Evolutionary conservation across 30 jellyfish, hydroid and myxozoan species (phyloP).

Genomic region (Haliclystus octoradiatus): DNA sequence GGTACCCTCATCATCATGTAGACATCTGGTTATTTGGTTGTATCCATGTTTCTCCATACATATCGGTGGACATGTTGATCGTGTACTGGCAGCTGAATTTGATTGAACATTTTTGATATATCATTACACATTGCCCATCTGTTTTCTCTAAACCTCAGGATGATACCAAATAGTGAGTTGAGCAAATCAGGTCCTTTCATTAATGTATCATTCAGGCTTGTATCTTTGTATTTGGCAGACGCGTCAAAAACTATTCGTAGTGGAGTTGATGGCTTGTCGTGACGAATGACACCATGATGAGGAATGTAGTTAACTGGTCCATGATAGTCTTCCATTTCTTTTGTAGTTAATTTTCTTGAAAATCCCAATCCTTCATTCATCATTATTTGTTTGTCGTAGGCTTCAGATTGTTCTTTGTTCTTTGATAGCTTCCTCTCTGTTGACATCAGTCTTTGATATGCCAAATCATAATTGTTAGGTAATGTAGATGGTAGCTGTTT

Average conservation of each 20-base stretch:
- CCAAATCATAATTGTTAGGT: too few species aligned
- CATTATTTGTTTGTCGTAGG: conserved; percentile 26
- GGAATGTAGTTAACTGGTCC: conserved; percentile 21
- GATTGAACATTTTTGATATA: conserved; percentile 27
- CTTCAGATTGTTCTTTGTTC: conserved; percentile 32
- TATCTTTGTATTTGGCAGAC: conserved; percentile 30
- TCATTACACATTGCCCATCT: conserved; percentile 15
- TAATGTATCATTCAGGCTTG: conserved; percentile 40
- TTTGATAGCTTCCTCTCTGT: conserved; percentile 19
- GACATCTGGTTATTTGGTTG: conserved; percentile 12
- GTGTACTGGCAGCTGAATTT: conserved; percentile 12
- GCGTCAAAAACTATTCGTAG: conserved; percentile 5
- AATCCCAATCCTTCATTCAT: conserved; percentile 11
- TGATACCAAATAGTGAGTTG: too few species aligned
- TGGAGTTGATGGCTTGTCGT: conserved; percentile 9
- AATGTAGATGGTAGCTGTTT: too few species aligned
- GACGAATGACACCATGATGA: conserved; percentile 27
- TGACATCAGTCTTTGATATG: too few species aligned
- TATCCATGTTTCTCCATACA: conserved; percentile 22
- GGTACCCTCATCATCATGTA: conserved; percentile 37
- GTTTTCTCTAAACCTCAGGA: conserved; percentile 6
- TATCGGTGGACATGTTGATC: conserved; percentile 45
- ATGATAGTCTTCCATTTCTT: conserved; percentile 3
- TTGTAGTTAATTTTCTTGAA: conserved; percentile 4
- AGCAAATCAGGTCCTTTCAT: conserved; percentile 60